A percentile compares a stretch with the other conserved stretches of the same genome.
Evolutionary conservation across 2,797 vertebrate genomes (phyloP).

Genomic region (Melanotaenia parkinsoni): DNA sequence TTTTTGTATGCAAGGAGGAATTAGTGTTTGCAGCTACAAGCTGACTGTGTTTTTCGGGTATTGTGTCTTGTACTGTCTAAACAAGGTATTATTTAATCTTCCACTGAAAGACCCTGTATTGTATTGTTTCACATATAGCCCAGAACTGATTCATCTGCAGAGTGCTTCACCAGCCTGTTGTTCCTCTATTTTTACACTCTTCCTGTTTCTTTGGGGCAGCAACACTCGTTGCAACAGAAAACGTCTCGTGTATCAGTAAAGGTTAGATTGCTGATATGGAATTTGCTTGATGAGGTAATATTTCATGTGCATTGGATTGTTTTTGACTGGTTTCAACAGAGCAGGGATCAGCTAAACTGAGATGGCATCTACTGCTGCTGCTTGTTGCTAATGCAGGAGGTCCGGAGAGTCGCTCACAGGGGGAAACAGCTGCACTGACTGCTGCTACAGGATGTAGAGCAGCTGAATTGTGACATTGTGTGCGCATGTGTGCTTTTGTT

Average conservation of each 20-base stretch:
- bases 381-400: constrained; percentile 16
- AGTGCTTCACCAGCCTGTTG: constrained; percentile 53
- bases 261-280: not conserved
- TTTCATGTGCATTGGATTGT: not conserved
- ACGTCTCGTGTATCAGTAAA: not conserved
- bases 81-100: not conserved
- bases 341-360: not conserved
- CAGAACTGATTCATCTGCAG: constrained; percentile 45
- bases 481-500: constrained; percentile 1
- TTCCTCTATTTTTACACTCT: constrained; percentile 76
- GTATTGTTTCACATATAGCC: constrained; percentile 9
- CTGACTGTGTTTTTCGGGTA: not conserved
- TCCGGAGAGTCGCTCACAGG: constrained; percentile 55
- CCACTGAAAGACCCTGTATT: not conserved
- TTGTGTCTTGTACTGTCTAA: not conserved
- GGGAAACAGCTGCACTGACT: constrained; percentile 78
- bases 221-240: constrained; percentile 1
- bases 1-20: constrained; percentile 40
- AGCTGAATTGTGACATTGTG: constrained; percentile 57
- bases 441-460: constrained; percentile 64
- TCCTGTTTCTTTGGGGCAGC: constrained; percentile 69
- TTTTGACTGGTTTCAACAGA: not conserved
- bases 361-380: constrained; percentile 10
- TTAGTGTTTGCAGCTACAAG: not conserved
- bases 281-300: not conserved